These are phyloP conservation scores for Empis stercorea DNA, from an alignment of 2,888 invertebrate species.

Conservation along the genomic window DNA sequence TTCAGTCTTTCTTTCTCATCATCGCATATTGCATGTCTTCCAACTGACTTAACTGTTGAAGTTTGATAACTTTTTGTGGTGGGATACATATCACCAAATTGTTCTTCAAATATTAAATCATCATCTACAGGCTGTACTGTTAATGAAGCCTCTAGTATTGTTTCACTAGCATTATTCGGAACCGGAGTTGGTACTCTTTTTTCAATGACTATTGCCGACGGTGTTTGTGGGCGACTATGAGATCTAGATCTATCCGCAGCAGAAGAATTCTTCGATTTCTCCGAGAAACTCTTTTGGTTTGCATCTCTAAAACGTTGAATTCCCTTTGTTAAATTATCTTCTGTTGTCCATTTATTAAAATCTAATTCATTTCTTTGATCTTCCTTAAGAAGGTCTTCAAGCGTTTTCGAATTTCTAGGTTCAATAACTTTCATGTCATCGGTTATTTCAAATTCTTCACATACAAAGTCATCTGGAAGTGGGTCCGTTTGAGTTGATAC, in stretches of 20 bases:
- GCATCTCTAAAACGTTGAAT: conserved; percentile 41
- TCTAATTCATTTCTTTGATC: conserved; percentile 24
- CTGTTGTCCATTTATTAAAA: conserved; percentile 29
- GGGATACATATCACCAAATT: conserved; percentile 4
- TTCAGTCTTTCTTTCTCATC: conserved; percentile 17
- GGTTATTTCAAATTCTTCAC: conserved; percentile 41
- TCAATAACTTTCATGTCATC: conserved; percentile 34
- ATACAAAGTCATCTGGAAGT: conserved; percentile 61
- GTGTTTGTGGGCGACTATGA: conserved; percentile 44
- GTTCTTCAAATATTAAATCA: conserved; percentile 34
- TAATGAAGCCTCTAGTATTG: conserved; percentile 48
- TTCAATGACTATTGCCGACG: conserved; percentile 48
- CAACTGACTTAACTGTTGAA: conserved; percentile 18
- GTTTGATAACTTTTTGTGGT: conserved; percentile 13
- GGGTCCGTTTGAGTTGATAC: conserved; percentile 79
- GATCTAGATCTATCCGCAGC: conserved; percentile 44
- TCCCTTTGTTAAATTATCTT: conserved; percentile 41
- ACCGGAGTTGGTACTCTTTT: conserved; percentile 47
- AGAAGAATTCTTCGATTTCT: conserved; percentile 43
- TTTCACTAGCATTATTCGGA: conserved; percentile 45
- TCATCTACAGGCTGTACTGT: conserved; percentile 52
- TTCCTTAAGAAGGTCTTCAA: conserved; percentile 31
- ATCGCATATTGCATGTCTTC: background rate
- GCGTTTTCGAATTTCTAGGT: conserved; percentile 27
- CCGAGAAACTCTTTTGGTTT: conserved; percentile 44